Base-by-base conservation (phyloP, 2,113 vertebrate species). In the Semnopithecus entellus region DNA sequence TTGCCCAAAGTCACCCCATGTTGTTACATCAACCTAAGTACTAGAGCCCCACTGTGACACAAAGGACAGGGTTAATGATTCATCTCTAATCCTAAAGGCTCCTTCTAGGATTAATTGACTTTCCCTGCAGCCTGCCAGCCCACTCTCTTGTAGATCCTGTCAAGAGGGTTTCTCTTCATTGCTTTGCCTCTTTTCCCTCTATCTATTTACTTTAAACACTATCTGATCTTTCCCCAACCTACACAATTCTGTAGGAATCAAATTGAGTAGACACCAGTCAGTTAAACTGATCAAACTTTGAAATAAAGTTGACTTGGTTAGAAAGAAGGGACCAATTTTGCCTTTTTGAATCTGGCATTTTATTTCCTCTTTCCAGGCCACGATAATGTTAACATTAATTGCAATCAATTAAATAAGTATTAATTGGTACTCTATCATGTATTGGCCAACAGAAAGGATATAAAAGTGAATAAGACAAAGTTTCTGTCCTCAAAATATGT, bases 1-100 rank as follows among this genome's bases (percentile, higher is more conserved):
- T 70, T 86, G 66, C 94, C 95, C 90, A 20, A 95, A 96, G 81
- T 85, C 89, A 61, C 80, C 88, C 88, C 80, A 75, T 75, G 83
- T 66, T 90, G 79, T 84, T 90, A 81, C 35, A 80, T 43, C 93
- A 96, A 83, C 55, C 59, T 89, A 45, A 81, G 96, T 16, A 76
- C 32, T 52, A 7, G 40, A 55, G 90, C 66, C 64, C 90, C 91
- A 30, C 32, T 30, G 10, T 88, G 75, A 88, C 70, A 97, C 97
- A 98, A 89, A 86, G 72, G 61, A 68, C 59, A 92, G 2, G 40
- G 97, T 98, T 98, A 97, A 98, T 98, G 96, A 97, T 97, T 97
- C 92, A 97, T 89, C 82, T 27, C 35, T 97, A 97, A 98, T 95
- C 98, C 96, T 90, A 64, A 95, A 95, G 96, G 59, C 90, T 97